Evolutionary conservation across 2,888 invertebrate species (phyloP).

Genomic region (Nasonia oneida): DNA sequence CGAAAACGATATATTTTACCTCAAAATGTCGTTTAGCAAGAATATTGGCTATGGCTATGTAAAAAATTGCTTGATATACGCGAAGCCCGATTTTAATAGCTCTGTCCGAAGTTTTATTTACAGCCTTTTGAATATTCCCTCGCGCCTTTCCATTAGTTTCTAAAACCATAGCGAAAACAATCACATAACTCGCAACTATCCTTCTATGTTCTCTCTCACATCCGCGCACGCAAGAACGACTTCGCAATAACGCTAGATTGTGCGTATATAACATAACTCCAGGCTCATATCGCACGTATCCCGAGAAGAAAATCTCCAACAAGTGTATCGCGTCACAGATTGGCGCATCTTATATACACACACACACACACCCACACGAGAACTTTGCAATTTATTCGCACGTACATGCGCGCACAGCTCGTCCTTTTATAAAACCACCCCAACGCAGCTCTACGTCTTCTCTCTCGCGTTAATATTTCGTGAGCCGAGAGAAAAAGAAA

Average conservation of each 20-base stretch:
- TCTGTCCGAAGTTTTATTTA: conserved; percentile 14
- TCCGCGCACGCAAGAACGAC: not conserved
- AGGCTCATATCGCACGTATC: not conserved
- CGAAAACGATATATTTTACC: not conserved
- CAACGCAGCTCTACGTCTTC: not conserved
- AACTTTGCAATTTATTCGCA: not conserved
- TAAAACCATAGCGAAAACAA: not conserved
- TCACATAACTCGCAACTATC: not conserved
- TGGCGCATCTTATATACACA: too few species aligned
- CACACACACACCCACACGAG: not conserved
- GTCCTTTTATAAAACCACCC: not conserved
- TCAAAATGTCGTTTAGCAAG: not conserved
- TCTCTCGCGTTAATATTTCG: conserved; percentile 16
- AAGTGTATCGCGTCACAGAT: not conserved
- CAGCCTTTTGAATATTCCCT: conserved; percentile 15
- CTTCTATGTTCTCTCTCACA: not conserved
- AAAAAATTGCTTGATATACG: conserved; percentile 9
- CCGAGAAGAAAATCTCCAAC: conserved; percentile 1
- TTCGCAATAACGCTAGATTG: not conserved
- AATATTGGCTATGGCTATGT: not conserved
- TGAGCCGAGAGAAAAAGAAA: not conserved
- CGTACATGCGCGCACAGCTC: not conserved
- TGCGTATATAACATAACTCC: not conserved
- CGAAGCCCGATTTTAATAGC: not conserved
- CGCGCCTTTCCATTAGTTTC: not conserved